Conservation (phyloP, 2,797 vertebrate genomes). For the Pempheris klunzingeri region DNA sequence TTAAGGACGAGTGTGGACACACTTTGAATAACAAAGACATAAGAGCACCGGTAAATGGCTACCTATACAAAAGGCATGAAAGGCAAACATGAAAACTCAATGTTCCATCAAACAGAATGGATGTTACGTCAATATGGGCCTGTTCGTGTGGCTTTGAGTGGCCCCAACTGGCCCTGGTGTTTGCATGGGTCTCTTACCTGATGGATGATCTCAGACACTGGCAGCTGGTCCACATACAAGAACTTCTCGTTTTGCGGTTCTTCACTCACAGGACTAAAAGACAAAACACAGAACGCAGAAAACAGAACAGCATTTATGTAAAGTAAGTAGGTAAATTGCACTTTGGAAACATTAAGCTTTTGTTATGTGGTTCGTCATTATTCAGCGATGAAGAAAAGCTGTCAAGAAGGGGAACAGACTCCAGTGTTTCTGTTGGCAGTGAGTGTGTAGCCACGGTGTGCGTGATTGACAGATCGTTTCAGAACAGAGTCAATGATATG, state of each 20-base stretch:
- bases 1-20: slow-evolving; percentile 47
- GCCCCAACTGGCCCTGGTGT: background rate
- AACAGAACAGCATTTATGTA: slow-evolving; percentile 34
- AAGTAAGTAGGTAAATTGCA: slow-evolving; percentile 24
- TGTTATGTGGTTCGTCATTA: slow-evolving; percentile 39
- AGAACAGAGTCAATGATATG: slow-evolving; percentile 50
- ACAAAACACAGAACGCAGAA: slow-evolving; percentile 40
- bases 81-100: background rate
- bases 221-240: slow-evolving; percentile 93
- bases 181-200: slow-evolving; percentile 85
- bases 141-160: background rate
- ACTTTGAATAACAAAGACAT: slow-evolving; percentile 33
- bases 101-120: background rate
- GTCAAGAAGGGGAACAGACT: slow-evolving; percentile 43
- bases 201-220: slow-evolving; percentile 96
- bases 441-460: slow-evolving; percentile 40
- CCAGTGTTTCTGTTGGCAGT: slow-evolving; percentile 38
- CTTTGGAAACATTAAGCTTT: slow-evolving; percentile 47
- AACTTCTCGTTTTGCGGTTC: slow-evolving; percentile 79
- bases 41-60: background rate
- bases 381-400: slow-evolving; percentile 48
- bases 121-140: background rate
- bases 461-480: slow-evolving; percentile 70
- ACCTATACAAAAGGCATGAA: background rate
- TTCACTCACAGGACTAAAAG: slow-evolving; percentile 67